Base-by-base conservation (phyloP, 2,797 vertebrate genomes). In the Eurystomus glaucurus region DNA sequence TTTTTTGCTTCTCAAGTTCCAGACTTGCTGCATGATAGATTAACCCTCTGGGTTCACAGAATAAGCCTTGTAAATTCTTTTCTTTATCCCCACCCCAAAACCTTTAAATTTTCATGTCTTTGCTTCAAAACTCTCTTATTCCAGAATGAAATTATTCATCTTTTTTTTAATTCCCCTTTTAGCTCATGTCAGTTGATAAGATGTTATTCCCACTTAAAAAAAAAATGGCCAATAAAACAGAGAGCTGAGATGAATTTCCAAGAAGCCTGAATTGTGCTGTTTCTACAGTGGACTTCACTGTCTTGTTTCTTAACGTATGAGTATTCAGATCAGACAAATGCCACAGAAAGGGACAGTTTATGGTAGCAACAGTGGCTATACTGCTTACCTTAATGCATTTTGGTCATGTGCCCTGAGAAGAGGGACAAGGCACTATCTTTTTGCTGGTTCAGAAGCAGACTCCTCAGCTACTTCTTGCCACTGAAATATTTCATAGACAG, bases 21-120 rank as follows among this genome's bases (percentile, higher is more conserved):
- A 91, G 87, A 78, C 65, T 80, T 68, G 37, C 19, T 83, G 46
- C 35, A 20, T 97, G 96, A 98, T 96, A 97, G 96, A 98, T 98
- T 97, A 97, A 97, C 84, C 89, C 81, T 89, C 92, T 50, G 76
- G 62, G 80, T 92, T 97, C 95, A 88, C 79, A 94, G 90, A 93
- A 78, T 77, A 48, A 93, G 66, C 89, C 76, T 96, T 97, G 71
- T 96, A 97, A 97, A 92, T 97, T 83, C 50, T 89, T 94, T 91
- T 79, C 72, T 93, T 95, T 95, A 91, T 92, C 41, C 88, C n/a
- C 45, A 82, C 22, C 54, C 58, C 78, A 92, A 78, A 71, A 52
- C 79, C 81, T 88, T 94, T 92, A 92, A 77, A 94, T 97, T 96
- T 96, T 97, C 94, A 91, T 85, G 83, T 37, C 41, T 39, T 90